Base-by-base conservation (phyloP, 2,888 invertebrate genomes). In the Tipula unca region DNA sequence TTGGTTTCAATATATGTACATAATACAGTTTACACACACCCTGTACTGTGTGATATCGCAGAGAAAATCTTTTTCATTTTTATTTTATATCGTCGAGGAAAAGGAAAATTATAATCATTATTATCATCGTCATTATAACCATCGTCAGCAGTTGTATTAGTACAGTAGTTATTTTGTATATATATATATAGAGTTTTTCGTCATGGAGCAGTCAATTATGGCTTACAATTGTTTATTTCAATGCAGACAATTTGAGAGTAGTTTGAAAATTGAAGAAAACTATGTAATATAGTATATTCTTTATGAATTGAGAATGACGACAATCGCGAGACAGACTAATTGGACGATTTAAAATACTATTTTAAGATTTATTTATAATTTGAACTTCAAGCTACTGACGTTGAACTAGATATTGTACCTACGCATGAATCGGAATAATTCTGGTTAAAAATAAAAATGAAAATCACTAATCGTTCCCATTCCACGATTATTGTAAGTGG, bases 91-190 rank as follows among this genome's bases (percentile, higher is more conserved):
- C 69, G 69, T 69, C 69, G 69, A 69, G 69, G 69, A 69, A 69
- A 69, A 69, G 69, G 69, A 69, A 69, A 69, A 69, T 69, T 69
- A 69, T 69, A 69, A 25, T 69, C 69, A 69, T 69, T 69, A 69
- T 48, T 48, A 48, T 48, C 48, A 48, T 69, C 25, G 69, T 69
- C 69, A 69, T 69, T 69, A 69, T 69, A 69, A 69, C 25, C 48
- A 54, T 17, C 17, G 48, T 54, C 69, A 69, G 69, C 25, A 25
- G 8, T 25, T 69, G 13, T 69, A 25, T 25, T 25, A 32, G 48
- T 48, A 69, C 25, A 25, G 25, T 25, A 69, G 48, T 48, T 69
- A 69, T 69, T 69, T 20, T 69, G 10, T 25, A 69, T n/a, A n/a
- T n/a, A n/a, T n/a, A n/a, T n/a, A n/a, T n/a, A n/a, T n/a, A n/a